These are phyloP conservation scores for Parazoanthus atlanticus DNA, from an alignment of 92 coral and sea anemone genomes.

Conservation along the genomic window DNA sequence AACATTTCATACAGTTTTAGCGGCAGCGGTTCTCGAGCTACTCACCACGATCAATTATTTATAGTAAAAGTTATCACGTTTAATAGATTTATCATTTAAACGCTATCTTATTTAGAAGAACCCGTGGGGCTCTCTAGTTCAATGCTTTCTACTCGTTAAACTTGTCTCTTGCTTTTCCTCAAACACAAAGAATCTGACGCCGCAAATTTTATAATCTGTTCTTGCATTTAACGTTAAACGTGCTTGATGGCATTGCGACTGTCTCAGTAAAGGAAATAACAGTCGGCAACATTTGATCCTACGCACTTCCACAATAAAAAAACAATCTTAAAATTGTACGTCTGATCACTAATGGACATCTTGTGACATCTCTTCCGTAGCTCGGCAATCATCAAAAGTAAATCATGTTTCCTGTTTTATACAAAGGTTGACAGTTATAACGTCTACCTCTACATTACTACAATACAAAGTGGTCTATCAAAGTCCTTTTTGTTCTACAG, in stretches of 20 bases:
- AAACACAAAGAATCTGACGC: background rate
- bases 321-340: background rate
- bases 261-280: background rate
- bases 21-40: background rate
- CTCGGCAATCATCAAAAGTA: constrained; percentile 48
- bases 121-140: background rate
- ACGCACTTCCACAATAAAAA: background rate
- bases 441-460: background rate
- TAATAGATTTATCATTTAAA: background rate
- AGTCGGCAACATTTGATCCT: background rate
- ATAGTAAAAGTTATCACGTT: no score
- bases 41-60: background rate
- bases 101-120: background rate
- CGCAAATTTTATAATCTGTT: background rate
- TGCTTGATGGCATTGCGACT: background rate
- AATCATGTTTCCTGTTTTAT: constrained; percentile 32
- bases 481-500: constrained; percentile 15
- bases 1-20: background rate
- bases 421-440: constrained; percentile 32
- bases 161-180: background rate
- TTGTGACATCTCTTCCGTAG: constrained; percentile 11
- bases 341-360: background rate
- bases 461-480: background rate
- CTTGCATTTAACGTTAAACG: background rate
- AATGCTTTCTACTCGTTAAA: background rate